Conservation (phyloP, 2,797 vertebrate species). For the Sitta carolinensis region DNA sequence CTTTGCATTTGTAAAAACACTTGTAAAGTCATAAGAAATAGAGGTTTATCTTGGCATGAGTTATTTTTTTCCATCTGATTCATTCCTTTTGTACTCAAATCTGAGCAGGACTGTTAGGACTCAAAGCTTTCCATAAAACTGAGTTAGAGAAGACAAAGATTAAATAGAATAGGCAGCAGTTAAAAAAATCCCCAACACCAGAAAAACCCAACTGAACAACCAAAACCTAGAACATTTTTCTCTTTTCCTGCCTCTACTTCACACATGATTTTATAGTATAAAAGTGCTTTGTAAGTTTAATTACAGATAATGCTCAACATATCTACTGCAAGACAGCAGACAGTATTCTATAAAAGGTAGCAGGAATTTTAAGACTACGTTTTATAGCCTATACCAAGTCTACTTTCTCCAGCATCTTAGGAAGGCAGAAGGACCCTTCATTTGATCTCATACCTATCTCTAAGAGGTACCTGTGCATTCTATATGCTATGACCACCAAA, state of each 20-base stretch:
- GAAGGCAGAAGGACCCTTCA: background rate
- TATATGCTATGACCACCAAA: background rate
- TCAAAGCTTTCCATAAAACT: background rate
- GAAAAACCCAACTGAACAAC: background rate
- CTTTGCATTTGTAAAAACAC: background rate
- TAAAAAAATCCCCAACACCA: accelerated
- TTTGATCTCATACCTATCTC: background rate
- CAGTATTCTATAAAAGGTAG: background rate
- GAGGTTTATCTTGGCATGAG: background rate
- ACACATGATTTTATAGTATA: background rate
- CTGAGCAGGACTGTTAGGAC: background rate
- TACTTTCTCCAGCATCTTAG: background rate
- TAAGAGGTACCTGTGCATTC: background rate
- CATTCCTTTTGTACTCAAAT: background rate
- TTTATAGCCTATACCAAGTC: background rate
- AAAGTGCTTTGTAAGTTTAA: background rate
- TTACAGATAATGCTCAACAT: background rate
- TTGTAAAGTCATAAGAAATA: background rate
- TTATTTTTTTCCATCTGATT: background rate
- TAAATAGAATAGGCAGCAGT: background rate
- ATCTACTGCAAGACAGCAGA: background rate
- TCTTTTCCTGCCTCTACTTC: background rate
- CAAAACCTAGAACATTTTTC: background rate
- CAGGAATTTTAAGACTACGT: background rate
- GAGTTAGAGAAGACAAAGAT: background rate